phyloP scores from a whole-genome alignment of 2,113 vertebrate genomes.

The Sebastes fasciatus region DNA sequence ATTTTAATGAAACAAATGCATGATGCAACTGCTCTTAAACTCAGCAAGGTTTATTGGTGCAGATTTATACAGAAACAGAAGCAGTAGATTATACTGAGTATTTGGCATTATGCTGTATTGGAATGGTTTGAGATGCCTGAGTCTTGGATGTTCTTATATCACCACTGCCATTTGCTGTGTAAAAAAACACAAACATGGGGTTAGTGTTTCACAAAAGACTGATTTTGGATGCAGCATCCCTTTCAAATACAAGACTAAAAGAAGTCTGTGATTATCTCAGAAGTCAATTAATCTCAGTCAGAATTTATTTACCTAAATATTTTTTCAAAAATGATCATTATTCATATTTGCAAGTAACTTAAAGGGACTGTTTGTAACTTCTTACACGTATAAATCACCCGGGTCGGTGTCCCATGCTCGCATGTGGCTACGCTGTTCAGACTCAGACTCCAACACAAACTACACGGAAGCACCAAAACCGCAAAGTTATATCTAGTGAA shows the following conservation, averaged over 20 bases:
- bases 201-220: neutral
- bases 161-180: too few relatives aligned
- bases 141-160: neutral
- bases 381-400: too few relatives aligned
- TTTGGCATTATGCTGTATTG: neutral
- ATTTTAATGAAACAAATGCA: conserved; percentile 34
- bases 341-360: neutral
- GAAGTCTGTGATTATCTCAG: neutral
- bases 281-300: neutral
- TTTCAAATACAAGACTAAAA: neutral
- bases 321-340: neutral
- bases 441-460: too few relatives aligned
- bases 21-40: neutral
- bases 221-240: neutral
- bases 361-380: neutral
- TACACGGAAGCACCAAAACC: too few relatives aligned
- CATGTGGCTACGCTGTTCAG: too few relatives aligned
- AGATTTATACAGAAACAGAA: neutral
- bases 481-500: too few relatives aligned
- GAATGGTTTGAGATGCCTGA: neutral
- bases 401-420: too few relatives aligned
- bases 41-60: neutral
- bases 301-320: neutral
- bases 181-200: too few relatives aligned
- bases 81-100: neutral